These are phyloP conservation scores for Cryptomyrus ogoouensis DNA, from an alignment of 2,113 vertebrate species.

Conservation along the genomic window DNA sequence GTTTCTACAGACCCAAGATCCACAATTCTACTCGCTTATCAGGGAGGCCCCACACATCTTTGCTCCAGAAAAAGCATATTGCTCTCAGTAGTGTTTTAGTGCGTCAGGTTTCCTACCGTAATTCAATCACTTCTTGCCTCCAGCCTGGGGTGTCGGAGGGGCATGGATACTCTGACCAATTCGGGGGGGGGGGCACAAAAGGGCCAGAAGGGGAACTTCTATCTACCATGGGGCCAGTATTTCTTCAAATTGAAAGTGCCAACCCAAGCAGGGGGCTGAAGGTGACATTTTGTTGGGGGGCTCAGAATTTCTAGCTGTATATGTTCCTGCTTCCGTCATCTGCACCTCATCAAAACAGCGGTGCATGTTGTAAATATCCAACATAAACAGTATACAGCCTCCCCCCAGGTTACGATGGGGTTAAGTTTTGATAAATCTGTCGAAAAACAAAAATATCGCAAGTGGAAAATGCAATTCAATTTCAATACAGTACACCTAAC, in stretches of 20 bases:
- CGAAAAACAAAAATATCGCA: too few relatives aligned
- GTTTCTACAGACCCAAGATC: neutral
- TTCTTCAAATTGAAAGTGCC: neutral
- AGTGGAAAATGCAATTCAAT: too few relatives aligned
- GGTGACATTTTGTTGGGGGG: neutral
- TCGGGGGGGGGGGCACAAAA: neutral
- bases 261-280: neutral
- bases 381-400: neutral
- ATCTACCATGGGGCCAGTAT: neutral
- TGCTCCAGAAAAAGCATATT: conserved; percentile 4
- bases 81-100: conserved; percentile 6
- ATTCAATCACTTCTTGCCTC: neutral
- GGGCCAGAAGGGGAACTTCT: neutral
- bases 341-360: neutral
- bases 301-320: neutral
- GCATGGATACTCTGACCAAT: neutral
- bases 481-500: too few relatives aligned
- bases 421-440: too few relatives aligned
- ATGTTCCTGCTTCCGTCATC: neutral
- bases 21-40: neutral
- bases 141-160: neutral
- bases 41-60: neutral
- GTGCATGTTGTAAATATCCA: neutral
- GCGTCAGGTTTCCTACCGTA: neutral
- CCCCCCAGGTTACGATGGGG: too few relatives aligned